Percentiles rank a stretch among this genome's conserved stretches.
phyloP scores from a whole-genome alignment of 1,140 invertebrate species.

The Ceratoteleas bidentatus region DNA sequence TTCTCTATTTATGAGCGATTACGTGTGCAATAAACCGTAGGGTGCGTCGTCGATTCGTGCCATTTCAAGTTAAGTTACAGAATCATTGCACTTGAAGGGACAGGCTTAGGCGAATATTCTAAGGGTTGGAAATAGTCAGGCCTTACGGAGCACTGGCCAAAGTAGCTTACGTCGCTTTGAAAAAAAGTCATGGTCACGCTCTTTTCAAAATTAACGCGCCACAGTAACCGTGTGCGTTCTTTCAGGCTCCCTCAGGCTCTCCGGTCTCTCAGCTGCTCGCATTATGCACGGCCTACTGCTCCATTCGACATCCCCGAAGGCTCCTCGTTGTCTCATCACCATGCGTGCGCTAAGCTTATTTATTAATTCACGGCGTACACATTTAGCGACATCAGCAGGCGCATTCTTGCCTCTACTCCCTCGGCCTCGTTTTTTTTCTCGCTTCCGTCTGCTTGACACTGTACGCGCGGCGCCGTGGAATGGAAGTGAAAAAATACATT shows the following conservation, averaged over 20 bases:
- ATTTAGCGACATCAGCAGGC: constrained; percentile 59
- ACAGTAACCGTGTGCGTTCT: constrained; percentile 61
- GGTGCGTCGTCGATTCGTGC: not conserved
- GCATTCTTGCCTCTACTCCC: constrained; percentile 30
- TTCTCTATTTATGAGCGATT: not conserved
- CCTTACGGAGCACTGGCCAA: constrained; percentile 23
- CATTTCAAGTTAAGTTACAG: constrained; percentile 9
- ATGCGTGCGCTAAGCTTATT: constrained; percentile 71
- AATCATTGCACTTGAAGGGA: not conserved
- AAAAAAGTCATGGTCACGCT: constrained; percentile 66
- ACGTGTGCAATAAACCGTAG: not conserved
- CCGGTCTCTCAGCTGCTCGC: constrained; percentile 73
- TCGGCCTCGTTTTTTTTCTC: constrained; percentile 8
- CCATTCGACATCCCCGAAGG: constrained; percentile 73
- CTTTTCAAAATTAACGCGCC: constrained; percentile 56
- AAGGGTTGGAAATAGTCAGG: constrained; percentile 30
- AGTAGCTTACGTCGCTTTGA: constrained; percentile 61
- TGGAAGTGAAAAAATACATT: constrained; percentile 48
- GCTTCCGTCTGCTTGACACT: constrained; percentile 15
- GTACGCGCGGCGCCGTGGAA: not conserved
- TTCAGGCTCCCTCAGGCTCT: constrained; percentile 61
- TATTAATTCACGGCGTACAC: constrained; percentile 79
- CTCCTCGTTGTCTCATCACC: constrained; percentile 60
- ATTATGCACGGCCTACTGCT: constrained; percentile 76
- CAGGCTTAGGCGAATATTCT: constrained; percentile 37